phyloP scores from a whole-genome alignment of 1,140 invertebrate species.

The Lepidurus apus region DNA sequence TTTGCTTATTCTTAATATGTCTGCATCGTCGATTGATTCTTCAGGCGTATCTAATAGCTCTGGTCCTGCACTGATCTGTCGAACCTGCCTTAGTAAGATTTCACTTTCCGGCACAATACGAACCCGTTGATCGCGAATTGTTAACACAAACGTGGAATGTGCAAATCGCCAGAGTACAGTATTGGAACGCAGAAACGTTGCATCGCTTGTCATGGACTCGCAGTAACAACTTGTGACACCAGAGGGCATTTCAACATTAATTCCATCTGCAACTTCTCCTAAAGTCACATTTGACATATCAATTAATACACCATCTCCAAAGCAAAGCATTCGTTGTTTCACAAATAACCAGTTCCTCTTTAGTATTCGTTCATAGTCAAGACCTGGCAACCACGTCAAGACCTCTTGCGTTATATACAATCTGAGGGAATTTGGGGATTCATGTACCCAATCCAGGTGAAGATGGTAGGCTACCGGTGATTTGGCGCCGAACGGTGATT shows the following conservation, averaged over 20 bases:
- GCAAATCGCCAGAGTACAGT: not conserved
- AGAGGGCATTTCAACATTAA: not conserved
- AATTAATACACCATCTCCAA: not conserved
- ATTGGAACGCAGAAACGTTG: not conserved
- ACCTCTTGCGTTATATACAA: not conserved
- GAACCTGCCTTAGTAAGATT: too few relatives aligned
- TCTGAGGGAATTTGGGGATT: too few relatives aligned
- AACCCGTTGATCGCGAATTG: not conserved
- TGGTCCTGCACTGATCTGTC: too few relatives aligned
- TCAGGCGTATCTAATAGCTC: too few relatives aligned
- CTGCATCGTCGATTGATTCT: too few relatives aligned
- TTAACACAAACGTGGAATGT: not conserved
- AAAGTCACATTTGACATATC: not conserved
- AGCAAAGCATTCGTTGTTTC: not conserved
- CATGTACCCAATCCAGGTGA: not conserved
- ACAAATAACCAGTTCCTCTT: not conserved
- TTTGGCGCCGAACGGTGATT: not conserved
- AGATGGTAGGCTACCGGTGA: not conserved
- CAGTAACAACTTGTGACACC: not conserved
- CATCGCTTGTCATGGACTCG: not conserved
- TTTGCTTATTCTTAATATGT: too few relatives aligned
- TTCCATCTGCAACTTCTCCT: not conserved
- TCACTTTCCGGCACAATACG: not conserved
- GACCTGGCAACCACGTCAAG: not conserved
- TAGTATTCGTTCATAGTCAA: not conserved